phyloP scores from a whole-genome alignment of 2,888 invertebrate genomes.

The Gerris lacustris region DNA sequence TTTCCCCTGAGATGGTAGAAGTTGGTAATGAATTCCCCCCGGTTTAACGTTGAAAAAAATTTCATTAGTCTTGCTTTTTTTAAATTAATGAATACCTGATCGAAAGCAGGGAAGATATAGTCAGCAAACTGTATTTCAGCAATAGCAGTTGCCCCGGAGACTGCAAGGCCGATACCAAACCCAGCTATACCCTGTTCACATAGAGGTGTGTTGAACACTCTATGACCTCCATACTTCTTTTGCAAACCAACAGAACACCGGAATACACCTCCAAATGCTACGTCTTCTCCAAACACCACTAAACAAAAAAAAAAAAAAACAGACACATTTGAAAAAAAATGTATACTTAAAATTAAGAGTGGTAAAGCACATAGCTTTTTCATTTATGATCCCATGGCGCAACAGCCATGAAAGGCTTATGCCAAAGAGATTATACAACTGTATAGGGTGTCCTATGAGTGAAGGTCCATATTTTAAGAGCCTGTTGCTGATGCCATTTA shows the following conservation, averaged over 20 bases:
- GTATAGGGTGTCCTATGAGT: too few species aligned
- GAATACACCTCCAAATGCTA: constrained; percentile 97
- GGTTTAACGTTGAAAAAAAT: too few species aligned
- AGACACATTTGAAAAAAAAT: background rate
- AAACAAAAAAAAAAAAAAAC: constrained; percentile 26
- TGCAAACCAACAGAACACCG: constrained; percentile 85
- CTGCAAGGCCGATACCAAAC: constrained; percentile 89
- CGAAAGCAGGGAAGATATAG: constrained; percentile 97
- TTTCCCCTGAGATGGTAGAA: too few species aligned
- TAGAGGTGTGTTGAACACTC: constrained; percentile 94
- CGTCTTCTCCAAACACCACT: constrained; percentile 92
- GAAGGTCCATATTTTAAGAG: too few species aligned
- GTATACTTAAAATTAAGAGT: too few species aligned
- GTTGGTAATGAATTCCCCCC: too few species aligned
- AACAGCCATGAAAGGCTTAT: too few species aligned
- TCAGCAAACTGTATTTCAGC: constrained; percentile 99
- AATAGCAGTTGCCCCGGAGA: constrained; percentile 82
- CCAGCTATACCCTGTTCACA: constrained; percentile 96
- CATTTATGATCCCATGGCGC: too few species aligned
- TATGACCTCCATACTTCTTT: constrained; percentile 79
- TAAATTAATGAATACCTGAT: constrained; percentile 54
- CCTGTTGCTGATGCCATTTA: too few species aligned
- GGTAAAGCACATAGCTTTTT: too few species aligned
- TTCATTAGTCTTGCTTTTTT: too few species aligned
- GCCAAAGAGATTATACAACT: too few species aligned